Evolutionary conservation across 1,140 invertebrate genomes (phyloP).

Genomic region (Wasmannia auropunctata): DNA sequence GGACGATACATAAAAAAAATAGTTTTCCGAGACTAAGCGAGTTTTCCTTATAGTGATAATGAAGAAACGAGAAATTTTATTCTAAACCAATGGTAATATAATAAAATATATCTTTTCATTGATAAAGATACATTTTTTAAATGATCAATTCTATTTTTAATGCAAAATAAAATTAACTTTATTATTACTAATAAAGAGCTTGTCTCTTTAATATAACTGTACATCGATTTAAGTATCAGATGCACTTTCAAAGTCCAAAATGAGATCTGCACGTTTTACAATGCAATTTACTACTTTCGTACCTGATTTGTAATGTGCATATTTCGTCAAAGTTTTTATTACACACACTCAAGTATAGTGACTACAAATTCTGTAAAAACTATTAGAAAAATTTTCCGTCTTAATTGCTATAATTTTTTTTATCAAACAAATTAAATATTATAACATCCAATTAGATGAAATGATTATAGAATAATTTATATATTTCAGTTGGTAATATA

Average conservation of each 20-base stretch:
- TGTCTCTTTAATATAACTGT: neutral
- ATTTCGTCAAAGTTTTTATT: neutral
- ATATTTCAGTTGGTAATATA: neutral
- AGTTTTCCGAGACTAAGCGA: neutral
- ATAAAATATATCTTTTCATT: neutral
- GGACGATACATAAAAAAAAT: neutral
- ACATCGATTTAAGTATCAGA: neutral
- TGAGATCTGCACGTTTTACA: neutral
- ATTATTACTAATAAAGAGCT: neutral
- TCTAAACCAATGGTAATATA: neutral
- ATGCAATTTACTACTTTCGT: neutral
- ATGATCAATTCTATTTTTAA: neutral
- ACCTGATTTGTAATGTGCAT: neutral
- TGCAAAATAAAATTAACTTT: neutral
- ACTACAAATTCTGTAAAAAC: neutral
- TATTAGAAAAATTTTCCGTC: neutral
- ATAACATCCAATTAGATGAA: neutral
- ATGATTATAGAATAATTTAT: too few species aligned
- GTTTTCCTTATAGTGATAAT: neutral
- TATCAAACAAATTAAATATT: neutral
- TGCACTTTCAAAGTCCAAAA: neutral
- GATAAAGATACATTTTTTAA: neutral
- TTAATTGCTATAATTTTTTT: neutral
- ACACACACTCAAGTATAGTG: neutral
- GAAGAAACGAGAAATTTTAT: neutral